Evolutionary conservation across 2,888 invertebrate species (phyloP), one percentile per base, ranked within the genome.

Genomic region (Saturnia pavonia): DNA sequence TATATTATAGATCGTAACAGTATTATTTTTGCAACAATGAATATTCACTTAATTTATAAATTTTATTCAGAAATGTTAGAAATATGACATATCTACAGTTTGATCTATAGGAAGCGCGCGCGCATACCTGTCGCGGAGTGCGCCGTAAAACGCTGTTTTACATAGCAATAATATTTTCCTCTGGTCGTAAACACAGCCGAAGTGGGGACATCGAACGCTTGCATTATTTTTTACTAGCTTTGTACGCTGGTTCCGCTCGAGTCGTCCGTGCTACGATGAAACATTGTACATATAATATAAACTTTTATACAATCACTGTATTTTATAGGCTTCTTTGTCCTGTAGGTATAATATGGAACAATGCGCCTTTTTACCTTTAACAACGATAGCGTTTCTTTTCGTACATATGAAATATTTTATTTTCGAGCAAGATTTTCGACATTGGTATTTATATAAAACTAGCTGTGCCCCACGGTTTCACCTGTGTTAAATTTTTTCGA

Each of bases 131-230:
- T 79, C 78, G 75, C 77, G 77, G 79, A 73, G 79, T 77, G 79
- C 76, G 85, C 88, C 79, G 84, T 91, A 90, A 90, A 90, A 88
- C 82, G 76, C 80, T 85, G 85, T 85, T 90, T 89, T 85, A 85
- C 89, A 88, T 87, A 87, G 82, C 83, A 84, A 88, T 88, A 88
- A 89, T 87, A 87, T 85, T 60, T 60, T 77, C 77, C 77, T 80
- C 77, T 77, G 82, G 80, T 85, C 86, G 85, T 90, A 90, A 91
- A 90, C 40, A 40, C 65, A 40, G 40, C 65, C 40, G 16, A 65
- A 40, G 65, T 34, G 65, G 65, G 65, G 40, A 65, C 65, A 40
- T 40, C 40, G 65, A 40, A 65, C 65, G 65, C 40, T 65, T 65
- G 65, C 40, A 65, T 65, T 60, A 60, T 27, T 65, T 65, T 65